Evolutionary conservation across 2,113 vertebrate species (phyloP).

Genomic region (Neolamprologus longior): DNA sequence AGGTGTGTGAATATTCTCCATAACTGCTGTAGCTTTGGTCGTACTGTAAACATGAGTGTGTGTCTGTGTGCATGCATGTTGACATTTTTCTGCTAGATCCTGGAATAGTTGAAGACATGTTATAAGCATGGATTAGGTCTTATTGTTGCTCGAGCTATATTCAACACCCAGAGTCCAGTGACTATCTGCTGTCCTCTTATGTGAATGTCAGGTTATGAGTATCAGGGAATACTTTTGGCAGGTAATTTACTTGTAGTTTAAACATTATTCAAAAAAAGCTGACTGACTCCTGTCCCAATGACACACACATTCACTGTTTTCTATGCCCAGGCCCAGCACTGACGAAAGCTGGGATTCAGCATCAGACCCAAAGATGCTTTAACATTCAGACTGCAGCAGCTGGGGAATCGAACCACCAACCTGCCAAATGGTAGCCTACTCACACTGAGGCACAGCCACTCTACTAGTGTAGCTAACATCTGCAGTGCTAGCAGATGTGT

Average conservation of each 20-base stretch:
- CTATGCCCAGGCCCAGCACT: not conserved
- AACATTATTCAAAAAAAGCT: not conserved
- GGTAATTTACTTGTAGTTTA: not conserved
- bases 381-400: not conserved
- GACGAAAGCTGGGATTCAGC: not conserved
- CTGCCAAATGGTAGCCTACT: not conserved
- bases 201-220: not conserved
- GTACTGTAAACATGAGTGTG: not conserved
- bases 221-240: not conserved
- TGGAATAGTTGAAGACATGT: not conserved
- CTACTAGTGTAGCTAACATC: not conserved
- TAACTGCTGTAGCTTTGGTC: slow-evolving; percentile 24
- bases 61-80: not conserved
- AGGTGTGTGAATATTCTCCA: slow-evolving; percentile 27
- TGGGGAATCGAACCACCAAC: not conserved
- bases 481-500: not conserved
- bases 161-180: not conserved
- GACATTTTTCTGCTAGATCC: not conserved
- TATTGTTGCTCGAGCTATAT: not conserved
- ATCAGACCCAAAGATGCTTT: not conserved
- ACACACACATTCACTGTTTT: not conserved
- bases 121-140: not conserved
- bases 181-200: not conserved
- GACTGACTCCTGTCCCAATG: not conserved
- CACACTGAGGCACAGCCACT: not conserved